Evolutionary conservation across 2,888 invertebrate genomes (phyloP).

Genomic region (Stenodema calcarata): DNA sequence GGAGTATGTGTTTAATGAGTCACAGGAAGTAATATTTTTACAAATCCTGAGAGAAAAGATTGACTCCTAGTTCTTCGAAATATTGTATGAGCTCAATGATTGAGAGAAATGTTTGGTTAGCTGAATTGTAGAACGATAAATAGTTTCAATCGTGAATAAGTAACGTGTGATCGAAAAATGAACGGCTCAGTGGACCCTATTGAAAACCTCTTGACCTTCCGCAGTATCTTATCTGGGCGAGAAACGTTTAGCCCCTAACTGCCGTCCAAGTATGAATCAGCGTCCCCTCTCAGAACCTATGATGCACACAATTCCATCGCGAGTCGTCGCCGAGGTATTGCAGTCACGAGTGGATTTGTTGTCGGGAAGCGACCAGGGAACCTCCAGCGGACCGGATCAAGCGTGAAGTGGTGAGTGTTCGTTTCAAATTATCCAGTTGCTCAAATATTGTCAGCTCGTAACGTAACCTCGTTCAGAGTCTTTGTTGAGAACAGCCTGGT

Average conservation of each 20-base stretch:
- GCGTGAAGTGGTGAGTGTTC: not conserved
- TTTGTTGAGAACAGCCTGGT: not conserved
- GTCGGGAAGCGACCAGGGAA: not conserved
- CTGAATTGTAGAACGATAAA: no score
- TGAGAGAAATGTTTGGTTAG: no score
- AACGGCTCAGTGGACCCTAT: not conserved
- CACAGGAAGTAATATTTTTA: no score
- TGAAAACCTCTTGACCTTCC: constrained; percentile 32
- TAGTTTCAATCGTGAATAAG: no score
- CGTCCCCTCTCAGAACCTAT: constrained; percentile 21
- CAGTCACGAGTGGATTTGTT: not conserved
- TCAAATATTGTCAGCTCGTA: not conserved
- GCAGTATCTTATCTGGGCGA: constrained; percentile 28
- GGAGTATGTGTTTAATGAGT: no score
- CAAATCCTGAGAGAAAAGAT: no score
- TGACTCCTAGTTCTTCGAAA: no score
- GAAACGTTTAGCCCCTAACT: constrained; percentile 18
- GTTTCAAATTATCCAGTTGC: not conserved
- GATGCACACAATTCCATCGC: constrained; percentile 24
- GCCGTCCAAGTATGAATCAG: constrained; percentile 23
- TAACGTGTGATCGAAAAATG: not conserved
- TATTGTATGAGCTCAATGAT: no score
- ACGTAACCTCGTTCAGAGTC: not conserved
- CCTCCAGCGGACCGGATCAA: not conserved
- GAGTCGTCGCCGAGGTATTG: not conserved